A percentile compares a stretch with the other conserved stretches of the same genome.
phyloP scores from a whole-genome alignment of 2,888 invertebrate species.

The Chloroclysta siterata region DNA sequence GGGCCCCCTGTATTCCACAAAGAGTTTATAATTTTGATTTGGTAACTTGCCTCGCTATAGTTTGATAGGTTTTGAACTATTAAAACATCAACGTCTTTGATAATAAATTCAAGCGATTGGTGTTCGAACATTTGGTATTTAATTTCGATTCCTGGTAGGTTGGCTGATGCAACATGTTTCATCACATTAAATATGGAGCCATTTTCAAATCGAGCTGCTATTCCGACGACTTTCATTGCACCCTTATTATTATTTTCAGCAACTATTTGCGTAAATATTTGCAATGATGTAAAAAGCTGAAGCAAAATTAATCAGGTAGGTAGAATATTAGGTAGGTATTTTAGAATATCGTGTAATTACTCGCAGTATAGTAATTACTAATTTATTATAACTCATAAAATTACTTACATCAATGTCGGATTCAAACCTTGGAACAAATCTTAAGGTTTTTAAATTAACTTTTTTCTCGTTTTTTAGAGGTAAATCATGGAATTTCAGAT shows the following conservation, averaged over 20 bases:
- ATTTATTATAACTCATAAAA: too few relatives aligned
- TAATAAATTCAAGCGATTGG: conserved; percentile 11
- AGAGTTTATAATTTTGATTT: background rate
- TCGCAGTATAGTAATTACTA: too few relatives aligned
- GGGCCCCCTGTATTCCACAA: too few relatives aligned
- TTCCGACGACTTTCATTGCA: conserved; percentile 40
- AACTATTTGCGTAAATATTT: conserved; percentile 49
- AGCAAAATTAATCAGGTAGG: background rate
- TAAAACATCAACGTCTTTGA: conserved; percentile 39
- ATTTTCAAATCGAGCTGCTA: conserved; percentile 27
- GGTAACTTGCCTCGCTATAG: conserved; percentile 40
- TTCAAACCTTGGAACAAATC: conserved; percentile 40
- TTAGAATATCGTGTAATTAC: too few relatives aligned
- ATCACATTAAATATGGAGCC: conserved; percentile 37
- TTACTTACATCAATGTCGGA: conserved; percentile 42
- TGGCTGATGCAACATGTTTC: conserved; percentile 18
- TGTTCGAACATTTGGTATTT: conserved; percentile 37
- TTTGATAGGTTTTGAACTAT: conserved; percentile 43
- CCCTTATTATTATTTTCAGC: conserved; percentile 48
- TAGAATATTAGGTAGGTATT: too few relatives aligned
- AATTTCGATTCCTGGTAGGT: conserved; percentile 33
- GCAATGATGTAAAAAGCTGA: conserved; percentile 42
- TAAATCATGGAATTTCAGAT: conserved; percentile 43
- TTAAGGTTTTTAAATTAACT: conserved; percentile 37
- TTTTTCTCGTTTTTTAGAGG: conserved; percentile 27